These are phyloP conservation scores for Bedellia somnulentella DNA, from an alignment of 2,888 invertebrate species.

Conservation along the genomic window DNA sequence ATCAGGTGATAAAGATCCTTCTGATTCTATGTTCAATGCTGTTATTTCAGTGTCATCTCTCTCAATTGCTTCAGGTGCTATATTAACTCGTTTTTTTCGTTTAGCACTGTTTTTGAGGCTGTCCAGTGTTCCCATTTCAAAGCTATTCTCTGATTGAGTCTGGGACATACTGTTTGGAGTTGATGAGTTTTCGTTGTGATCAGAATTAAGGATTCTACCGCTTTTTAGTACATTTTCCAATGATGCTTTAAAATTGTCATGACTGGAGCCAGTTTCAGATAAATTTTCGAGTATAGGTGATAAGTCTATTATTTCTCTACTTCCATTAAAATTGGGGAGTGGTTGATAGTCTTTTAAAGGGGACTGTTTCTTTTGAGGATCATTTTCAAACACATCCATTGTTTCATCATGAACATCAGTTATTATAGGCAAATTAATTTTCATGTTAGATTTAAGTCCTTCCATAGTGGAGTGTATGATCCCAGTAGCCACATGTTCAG, in stretches of 20 bases:
- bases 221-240: too few relatives aligned
- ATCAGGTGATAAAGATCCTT: conserved; percentile 56
- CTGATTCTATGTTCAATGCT: conserved; percentile 38
- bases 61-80: conserved; percentile 53
- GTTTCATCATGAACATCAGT: conserved; percentile 41
- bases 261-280: conserved; percentile 53
- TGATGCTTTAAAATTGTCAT: conserved; percentile 43
- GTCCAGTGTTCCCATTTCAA: conserved; percentile 47
- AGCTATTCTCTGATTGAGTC: conserved; percentile 52
- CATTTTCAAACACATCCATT: neutral
- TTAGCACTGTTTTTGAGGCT: conserved; percentile 47
- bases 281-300: conserved; percentile 57
- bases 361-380: conserved; percentile 5
- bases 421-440: conserved; percentile 47
- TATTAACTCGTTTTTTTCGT: conserved; percentile 66
- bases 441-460: conserved; percentile 47
- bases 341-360: conserved; percentile 47
- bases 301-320: conserved; percentile 46
- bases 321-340: conserved; percentile 28
- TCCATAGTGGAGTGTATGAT: conserved; percentile 48
- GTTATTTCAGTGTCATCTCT: conserved; percentile 45
- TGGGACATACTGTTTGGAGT: conserved; percentile 48
- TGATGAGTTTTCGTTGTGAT: conserved; percentile 37
- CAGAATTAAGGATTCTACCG: conserved; percentile 31
- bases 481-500: conserved; percentile 42